Evolutionary conservation across 2,113 vertebrate species (phyloP), one percentile per base, ranked within the genome.

Genomic region (Larimichthys crocea): DNA sequence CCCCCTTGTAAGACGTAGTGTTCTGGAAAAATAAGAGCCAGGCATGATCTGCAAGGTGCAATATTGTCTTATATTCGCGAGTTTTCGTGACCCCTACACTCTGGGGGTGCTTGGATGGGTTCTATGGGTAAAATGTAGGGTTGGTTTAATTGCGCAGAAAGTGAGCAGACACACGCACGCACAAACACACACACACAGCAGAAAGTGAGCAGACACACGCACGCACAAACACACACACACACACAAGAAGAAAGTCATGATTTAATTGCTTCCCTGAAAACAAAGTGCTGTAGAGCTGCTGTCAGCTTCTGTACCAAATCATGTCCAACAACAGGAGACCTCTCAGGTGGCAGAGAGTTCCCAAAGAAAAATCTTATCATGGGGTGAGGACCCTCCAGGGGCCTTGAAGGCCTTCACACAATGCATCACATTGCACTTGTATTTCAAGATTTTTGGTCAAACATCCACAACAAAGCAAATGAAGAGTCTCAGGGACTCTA

Each of bases 281-380:
- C 35, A 22, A 10, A n/a, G 52, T 64, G 50, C 26, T 64, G 48
- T 10, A 31, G 16, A 79, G 48, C 69, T 74, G 63, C 62, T 72
- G 65, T 72, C 61, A 63, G 9, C 29, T 46, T 66, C 42, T 75
- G 59, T 3, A n/a, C 5, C 22, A 35, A 81, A 74, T 57, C 29
- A 20, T 22, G 52, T 55, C 68, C 57, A 66, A 26, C 29, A 64
- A 61, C 22, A 63, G 20, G 20, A 50, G 40, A 2, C 52, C 2
- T 46, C 53, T 64, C 24, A 35, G 29, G 56, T 19, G 71, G 10
- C 10, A 15, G 2, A 61, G 7, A 11, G n/a, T 3, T 17, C 20
- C 40, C 17, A 24, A 15, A 56, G 14, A 46, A 7, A 50, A 53
- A 8, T 26, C 29, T 22, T 20, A 55, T 52, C 19, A n/a, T 3